phyloP scores from a whole-genome alignment of 2,797 vertebrate genomes.

The Momotus momota region DNA sequence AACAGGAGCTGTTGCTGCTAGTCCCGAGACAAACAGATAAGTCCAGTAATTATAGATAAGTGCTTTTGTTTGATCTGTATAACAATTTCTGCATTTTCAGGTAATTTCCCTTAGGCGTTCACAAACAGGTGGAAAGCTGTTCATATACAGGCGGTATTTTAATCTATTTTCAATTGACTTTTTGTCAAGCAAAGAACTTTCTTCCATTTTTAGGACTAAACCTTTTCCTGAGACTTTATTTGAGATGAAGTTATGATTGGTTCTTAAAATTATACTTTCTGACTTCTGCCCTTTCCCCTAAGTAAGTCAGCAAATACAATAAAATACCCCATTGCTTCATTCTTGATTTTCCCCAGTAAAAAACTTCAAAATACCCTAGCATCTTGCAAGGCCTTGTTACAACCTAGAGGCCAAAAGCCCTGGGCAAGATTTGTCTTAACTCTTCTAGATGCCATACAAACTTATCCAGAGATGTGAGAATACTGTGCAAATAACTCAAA shows the following conservation, averaged over 20 bases:
- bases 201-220: constrained; percentile 19
- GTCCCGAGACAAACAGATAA: constrained; percentile 45
- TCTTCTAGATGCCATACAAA: background rate
- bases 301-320: background rate
- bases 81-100: constrained; percentile 52
- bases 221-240: background rate
- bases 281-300: background rate
- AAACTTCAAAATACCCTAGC: background rate
- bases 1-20: constrained; percentile 20
- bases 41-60: constrained; percentile 71
- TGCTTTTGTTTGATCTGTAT: constrained; percentile 63
- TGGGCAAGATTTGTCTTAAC: background rate
- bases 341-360: background rate
- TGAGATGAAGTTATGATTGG: background rate
- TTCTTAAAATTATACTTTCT: background rate
- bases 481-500: background rate
- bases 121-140: constrained; percentile 13
- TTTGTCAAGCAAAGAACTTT: background rate
- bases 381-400: background rate
- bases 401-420: background rate
- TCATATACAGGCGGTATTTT: constrained; percentile 32
- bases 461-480: background rate
- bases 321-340: background rate
- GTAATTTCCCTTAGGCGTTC: constrained; percentile 53
- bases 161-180: constrained; percentile 52